These are phyloP conservation scores for Sialia sialis DNA, from an alignment of 2,113 vertebrate species.

Conservation along the genomic window DNA sequence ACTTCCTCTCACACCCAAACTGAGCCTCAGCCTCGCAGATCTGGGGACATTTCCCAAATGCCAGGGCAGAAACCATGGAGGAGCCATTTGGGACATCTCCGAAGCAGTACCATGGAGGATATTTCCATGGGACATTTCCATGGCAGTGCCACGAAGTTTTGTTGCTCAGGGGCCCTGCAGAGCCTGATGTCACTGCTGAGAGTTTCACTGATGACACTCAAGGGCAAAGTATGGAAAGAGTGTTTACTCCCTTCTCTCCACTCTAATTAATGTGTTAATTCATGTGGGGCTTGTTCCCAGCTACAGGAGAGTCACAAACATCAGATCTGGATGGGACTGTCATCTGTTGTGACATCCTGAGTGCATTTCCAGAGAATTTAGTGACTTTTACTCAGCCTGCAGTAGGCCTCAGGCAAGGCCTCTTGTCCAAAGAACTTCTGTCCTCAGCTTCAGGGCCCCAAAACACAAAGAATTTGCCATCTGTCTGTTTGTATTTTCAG, in stretches of 20 bases:
- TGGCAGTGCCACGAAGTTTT: accelerated
- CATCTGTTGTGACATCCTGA: not conserved
- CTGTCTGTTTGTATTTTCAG: not conserved
- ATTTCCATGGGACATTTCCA: not conserved
- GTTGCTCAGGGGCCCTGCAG: not conserved
- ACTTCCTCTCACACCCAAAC: not conserved
- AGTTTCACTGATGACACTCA: not conserved
- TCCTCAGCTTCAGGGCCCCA: not conserved
- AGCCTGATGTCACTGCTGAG: not conserved
- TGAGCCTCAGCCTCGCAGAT: accelerated
- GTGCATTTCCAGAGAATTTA: not conserved
- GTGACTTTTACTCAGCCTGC: not conserved
- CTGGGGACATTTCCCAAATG: accelerated
- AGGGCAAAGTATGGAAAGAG: not conserved
- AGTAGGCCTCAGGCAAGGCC: not conserved
- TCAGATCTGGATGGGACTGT: not conserved
- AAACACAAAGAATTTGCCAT: not conserved
- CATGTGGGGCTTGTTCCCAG: not conserved
- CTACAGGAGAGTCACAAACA: not conserved
- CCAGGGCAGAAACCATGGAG: too few relatives aligned
- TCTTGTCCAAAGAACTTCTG: not conserved
- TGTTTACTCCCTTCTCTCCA: not conserved
- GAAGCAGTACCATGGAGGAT: too few relatives aligned
- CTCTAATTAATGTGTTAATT: not conserved
- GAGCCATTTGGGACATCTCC: too few relatives aligned